Evolutionary conservation across 2,113 vertebrate species (phyloP).

Genomic region (Holacanthus passer): DNA sequence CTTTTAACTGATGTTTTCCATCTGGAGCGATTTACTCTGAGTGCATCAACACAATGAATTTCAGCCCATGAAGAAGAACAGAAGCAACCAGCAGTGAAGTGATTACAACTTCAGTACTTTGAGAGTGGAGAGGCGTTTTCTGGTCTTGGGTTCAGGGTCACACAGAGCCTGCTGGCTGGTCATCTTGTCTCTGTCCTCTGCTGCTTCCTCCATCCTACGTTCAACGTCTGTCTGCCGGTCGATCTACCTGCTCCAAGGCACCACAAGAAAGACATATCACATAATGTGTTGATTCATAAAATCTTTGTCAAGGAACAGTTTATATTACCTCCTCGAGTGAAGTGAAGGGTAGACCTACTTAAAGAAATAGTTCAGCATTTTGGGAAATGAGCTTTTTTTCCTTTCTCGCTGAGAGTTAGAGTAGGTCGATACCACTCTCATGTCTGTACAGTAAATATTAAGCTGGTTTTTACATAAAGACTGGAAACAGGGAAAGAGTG

Average conservation of each 20-base stretch:
- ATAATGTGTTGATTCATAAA: background rate
- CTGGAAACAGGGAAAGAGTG: background rate
- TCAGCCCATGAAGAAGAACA: background rate
- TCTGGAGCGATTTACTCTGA: constrained; percentile 11
- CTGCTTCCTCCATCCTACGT: constrained; percentile 62
- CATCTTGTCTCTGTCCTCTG: constrained; percentile 52
- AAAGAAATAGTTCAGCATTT: too few species aligned
- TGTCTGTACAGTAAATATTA: background rate
- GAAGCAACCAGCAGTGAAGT: background rate
- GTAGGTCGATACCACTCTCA: background rate
- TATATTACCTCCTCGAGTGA: too few species aligned
- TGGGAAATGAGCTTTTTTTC: background rate
- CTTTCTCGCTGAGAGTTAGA: background rate
- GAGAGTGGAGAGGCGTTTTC: constrained; percentile 69
- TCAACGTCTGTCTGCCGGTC: background rate
- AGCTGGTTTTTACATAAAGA: background rate
- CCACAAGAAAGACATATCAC: background rate
- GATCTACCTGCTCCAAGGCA: background rate
- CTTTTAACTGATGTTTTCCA: constrained; percentile 31
- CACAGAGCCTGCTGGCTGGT: constrained; percentile 73
- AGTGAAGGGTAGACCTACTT: background rate
- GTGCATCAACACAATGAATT: constrained; percentile 11
- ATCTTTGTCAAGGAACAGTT: background rate
- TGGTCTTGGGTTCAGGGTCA: constrained; percentile 41
- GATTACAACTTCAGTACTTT: constrained; percentile 70